Evolutionary conservation across 2,888 invertebrate genomes (phyloP).

Genomic region (Leptinotarsa juncta): DNA sequence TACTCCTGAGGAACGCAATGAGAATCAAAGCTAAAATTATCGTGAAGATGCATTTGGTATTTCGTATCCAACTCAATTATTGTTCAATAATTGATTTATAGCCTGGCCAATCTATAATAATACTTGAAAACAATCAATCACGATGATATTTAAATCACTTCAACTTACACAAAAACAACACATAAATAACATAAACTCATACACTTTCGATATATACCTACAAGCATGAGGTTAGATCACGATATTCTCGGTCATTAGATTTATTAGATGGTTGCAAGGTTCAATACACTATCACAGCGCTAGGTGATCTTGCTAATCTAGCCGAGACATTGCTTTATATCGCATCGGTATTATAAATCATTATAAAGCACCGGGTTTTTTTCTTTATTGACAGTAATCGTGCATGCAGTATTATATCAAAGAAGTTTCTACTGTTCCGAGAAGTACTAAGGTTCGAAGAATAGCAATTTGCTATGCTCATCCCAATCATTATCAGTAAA

Average conservation of each 20-base stretch:
- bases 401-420: slow-evolving; percentile 6
- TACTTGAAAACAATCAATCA: slow-evolving; percentile 2
- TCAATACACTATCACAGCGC: slow-evolving; percentile 39
- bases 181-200: slow-evolving; percentile 9
- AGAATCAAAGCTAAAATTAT: no score
- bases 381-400: slow-evolving; percentile 1
- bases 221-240: slow-evolving; percentile 36
- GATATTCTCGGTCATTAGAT: slow-evolving; percentile 36
- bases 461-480: neutral
- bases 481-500: neutral
- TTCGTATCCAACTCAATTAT: neutral
- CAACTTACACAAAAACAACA: neutral
- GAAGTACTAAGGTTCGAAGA: neutral
- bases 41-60: no score
- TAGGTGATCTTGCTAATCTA: slow-evolving; percentile 35
- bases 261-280: slow-evolving; percentile 36
- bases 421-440: neutral
- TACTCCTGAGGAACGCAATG: no score
- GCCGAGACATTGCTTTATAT: slow-evolving; percentile 25
- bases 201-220: slow-evolving; percentile 19
- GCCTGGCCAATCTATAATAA: neutral
- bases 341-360: slow-evolving; percentile 12
- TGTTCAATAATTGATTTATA: neutral
- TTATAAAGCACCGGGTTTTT: slow-evolving; percentile 3
- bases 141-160: slow-evolving; percentile 3